Percentiles rank a stretch among this genome's conserved stretches.
Evolutionary conservation across 2,888 invertebrate species (phyloP).

Genomic region (Pemphredon lugubris): DNA sequence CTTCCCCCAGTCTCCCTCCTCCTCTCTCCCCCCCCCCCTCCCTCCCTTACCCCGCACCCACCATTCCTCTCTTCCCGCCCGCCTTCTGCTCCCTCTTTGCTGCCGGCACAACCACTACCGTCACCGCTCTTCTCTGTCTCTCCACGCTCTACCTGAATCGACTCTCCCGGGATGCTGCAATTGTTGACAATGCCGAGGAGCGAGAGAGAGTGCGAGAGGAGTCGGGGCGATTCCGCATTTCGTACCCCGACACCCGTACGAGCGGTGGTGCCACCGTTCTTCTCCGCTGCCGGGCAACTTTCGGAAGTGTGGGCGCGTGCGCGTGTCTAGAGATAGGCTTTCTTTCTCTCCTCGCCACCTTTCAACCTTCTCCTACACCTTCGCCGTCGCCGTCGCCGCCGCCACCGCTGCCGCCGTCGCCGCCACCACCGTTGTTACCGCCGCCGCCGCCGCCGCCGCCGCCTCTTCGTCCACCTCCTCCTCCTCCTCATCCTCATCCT

Average conservation of each 20-base stretch:
- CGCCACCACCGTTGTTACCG: conserved; percentile 7
- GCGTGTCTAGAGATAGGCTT: conserved; percentile 23
- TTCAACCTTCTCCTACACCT: neutral
- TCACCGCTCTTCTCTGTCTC: conserved; percentile 62
- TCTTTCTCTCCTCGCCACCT: conserved; percentile 18
- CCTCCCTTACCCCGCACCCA: neutral
- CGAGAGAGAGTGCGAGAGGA: conserved; percentile 57
- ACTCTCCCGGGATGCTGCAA: conserved; percentile 75
- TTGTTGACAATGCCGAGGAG: conserved; percentile 75
- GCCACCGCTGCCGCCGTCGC: conserved; percentile 6
- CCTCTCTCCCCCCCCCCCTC: neutral
- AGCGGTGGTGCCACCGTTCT: conserved; percentile 53
- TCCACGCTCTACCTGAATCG: conserved; percentile 70
- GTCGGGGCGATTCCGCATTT: conserved; percentile 65
- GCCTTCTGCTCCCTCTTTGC: conserved; percentile 61
- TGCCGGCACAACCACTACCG: conserved; percentile 56
- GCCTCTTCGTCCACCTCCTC: neutral
- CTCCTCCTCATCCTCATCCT: neutral
- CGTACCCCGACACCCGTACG: conserved; percentile 64
- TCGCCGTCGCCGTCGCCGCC: neutral
- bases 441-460: neutral
- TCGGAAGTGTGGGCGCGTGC: conserved; percentile 56
- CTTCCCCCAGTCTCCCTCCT: conserved; percentile 16
- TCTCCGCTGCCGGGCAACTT: conserved; percentile 30
- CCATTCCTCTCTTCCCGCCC: conserved; percentile 18